phyloP scores from a whole-genome alignment of 1,140 invertebrate species.

The Arctopsyche grandis region DNA sequence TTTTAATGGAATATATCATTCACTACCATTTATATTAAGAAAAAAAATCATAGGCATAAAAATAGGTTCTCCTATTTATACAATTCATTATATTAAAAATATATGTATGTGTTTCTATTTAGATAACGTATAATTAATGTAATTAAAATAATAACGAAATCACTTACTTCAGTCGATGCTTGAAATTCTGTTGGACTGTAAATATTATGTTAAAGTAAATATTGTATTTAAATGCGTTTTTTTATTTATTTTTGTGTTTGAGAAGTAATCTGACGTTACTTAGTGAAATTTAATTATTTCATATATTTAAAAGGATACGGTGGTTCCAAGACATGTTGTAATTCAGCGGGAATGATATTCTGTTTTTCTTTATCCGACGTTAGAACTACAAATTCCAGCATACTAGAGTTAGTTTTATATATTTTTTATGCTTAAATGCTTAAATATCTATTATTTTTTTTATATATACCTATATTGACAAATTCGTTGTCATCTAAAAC shows the following conservation, averaged over 20 bases:
- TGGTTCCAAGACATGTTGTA: conserved; percentile 72
- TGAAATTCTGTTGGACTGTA: conserved; percentile 10
- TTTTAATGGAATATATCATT: no score
- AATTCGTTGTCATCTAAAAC: conserved; percentile 75
- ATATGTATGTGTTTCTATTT: no score
- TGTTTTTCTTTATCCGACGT: conserved; percentile 69
- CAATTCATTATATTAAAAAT: no score
- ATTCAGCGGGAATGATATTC: conserved; percentile 66
- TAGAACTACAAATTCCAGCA: conserved; percentile 63
- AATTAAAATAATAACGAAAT: background rate
- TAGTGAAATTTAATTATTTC: no score
- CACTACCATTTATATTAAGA: no score
- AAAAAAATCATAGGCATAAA: no score
- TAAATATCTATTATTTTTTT: no score
- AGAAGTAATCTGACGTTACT: no score
- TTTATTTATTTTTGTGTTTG: no score
- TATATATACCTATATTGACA: conserved; percentile 69
- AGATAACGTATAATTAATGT: background rate
- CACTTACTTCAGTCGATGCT: background rate
- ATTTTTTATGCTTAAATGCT: background rate
- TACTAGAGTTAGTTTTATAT: background rate
- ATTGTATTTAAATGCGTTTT: no score
- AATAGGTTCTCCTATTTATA: no score
- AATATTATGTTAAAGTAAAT: background rate
- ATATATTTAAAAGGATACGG: conserved; percentile 64